A percentile compares a stretch with the other conserved stretches of the same genome.
These are phyloP conservation scores for Bufo gargarizans DNA, from an alignment of 2,113 vertebrate species.

Conservation along the genomic window DNA sequence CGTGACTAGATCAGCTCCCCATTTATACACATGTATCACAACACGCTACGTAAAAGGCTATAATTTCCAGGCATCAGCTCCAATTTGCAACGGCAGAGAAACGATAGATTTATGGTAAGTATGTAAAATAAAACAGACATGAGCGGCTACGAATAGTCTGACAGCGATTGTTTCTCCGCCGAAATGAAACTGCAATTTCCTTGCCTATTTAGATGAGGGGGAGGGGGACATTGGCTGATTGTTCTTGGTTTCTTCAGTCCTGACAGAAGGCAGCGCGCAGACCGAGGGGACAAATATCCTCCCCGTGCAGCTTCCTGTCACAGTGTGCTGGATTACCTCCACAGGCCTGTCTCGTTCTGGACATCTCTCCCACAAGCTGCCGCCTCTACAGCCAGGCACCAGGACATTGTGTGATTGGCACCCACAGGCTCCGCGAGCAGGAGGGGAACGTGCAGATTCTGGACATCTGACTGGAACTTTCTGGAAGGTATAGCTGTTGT, in stretches of 20 bases:
- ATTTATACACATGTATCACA: not conserved
- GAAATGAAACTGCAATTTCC: constrained; percentile 6
- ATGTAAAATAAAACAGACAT: not conserved
- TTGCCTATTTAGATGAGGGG: not conserved
- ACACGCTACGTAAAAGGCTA: not conserved
- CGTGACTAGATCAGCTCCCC: not conserved
- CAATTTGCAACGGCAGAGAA: not conserved
- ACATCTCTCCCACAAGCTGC: constrained; percentile 40
- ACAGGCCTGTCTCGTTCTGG: constrained; percentile 36
- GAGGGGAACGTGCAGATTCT: not conserved
- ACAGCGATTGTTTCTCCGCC: not conserved
- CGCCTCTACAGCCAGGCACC: not conserved
- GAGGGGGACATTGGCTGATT: not conserved
- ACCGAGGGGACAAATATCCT: constrained; percentile 23
- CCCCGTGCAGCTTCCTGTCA: constrained; percentile 43
- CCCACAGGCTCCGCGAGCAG: not conserved
- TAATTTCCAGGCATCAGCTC: not conserved
- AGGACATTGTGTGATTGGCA: constrained; percentile 35
- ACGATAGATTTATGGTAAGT: not conserved
- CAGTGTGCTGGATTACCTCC: constrained; percentile 42
- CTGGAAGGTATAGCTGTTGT: not conserved
- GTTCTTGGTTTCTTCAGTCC: constrained; percentile 26
- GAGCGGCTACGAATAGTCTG: not conserved
- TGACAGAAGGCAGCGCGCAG: constrained; percentile 34
- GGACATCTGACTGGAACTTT: not conserved